phyloP scores from a whole-genome alignment of 2,888 invertebrate genomes.

The Eupithecia vulgata region DNA sequence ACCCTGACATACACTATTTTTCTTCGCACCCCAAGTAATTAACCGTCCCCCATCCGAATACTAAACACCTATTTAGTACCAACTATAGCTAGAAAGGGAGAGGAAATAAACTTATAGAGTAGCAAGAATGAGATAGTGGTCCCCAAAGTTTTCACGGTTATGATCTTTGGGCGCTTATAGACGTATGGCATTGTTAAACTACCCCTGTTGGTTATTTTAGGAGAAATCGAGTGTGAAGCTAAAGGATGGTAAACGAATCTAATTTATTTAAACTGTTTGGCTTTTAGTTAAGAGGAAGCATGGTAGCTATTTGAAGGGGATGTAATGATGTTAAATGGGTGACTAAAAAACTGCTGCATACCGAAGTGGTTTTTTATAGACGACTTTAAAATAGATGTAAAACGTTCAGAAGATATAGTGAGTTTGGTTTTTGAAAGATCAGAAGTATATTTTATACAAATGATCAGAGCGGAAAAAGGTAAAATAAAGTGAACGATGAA shows the following conservation, averaged over 20 bases:
- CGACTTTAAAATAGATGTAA: background rate
- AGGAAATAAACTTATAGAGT: slow-evolving; percentile 19
- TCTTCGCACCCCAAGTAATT: slow-evolving; percentile 79
- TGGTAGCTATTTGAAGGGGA: slow-evolving; percentile 27
- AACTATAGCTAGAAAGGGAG: slow-evolving; percentile 65
- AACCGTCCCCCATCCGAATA: slow-evolving; percentile 81
- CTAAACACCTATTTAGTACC: slow-evolving; percentile 82
- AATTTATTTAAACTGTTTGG: slow-evolving; percentile 50
- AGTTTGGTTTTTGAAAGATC: background rate
- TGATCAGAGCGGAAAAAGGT: background rate
- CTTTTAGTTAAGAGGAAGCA: slow-evolving; percentile 28
- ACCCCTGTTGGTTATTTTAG: slow-evolving; percentile 61
- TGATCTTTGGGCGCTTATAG: slow-evolving; percentile 64
- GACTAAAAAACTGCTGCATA: slow-evolving; percentile 9
- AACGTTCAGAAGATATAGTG: background rate
- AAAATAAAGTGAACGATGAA: background rate
- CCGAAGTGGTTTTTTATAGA: background rate
- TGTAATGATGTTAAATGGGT: slow-evolving; percentile 16
- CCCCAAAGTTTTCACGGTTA: slow-evolving; percentile 69
- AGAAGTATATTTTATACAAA: background rate
- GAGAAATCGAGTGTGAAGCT: slow-evolving; percentile 71
- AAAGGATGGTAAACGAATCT: slow-evolving; percentile 69
- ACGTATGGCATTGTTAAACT: slow-evolving; percentile 54
- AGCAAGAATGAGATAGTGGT: slow-evolving; percentile 61
- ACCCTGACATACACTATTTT: slow-evolving; percentile 64